Conservation (phyloP, 1,140 invertebrate species). For the Leptinotarsa undecemlineata region DNA sequence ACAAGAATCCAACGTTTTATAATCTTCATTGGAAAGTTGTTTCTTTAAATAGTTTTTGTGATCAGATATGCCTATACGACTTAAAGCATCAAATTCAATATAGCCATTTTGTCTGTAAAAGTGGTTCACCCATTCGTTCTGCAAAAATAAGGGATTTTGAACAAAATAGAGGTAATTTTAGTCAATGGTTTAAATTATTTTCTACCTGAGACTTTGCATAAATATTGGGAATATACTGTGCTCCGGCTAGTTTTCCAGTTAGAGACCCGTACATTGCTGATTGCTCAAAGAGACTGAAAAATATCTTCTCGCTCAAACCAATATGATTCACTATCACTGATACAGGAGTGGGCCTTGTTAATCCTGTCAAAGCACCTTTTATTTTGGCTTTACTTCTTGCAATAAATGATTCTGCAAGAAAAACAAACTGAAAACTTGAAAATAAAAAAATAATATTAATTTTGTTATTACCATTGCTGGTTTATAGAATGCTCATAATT, state of each 20-base stretch:
- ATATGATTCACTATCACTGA: constrained; percentile 79
- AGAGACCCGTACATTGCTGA: constrained; percentile 76
- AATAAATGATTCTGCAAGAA: constrained; percentile 73
- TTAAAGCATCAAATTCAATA: constrained; percentile 88
- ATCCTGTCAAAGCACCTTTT: constrained; percentile 81
- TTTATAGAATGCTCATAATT: no score
- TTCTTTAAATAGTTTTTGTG: constrained; percentile 81
- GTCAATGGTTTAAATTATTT: no score
- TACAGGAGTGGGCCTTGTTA: constrained; percentile 83
- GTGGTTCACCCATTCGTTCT: constrained; percentile 87
- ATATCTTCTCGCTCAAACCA: constrained; percentile 81
- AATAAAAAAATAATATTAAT: no score
- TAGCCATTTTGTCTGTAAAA: constrained; percentile 96
- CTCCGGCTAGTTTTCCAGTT: constrained; percentile 76
- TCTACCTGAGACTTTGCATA: constrained; percentile 75
- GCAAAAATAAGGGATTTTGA: constrained; percentile 51
- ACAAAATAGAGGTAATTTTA: neutral
- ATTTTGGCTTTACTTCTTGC: constrained; percentile 83
- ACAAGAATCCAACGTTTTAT: constrained; percentile 76
- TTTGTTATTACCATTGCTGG: no score
- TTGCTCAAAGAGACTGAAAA: constrained; percentile 72
- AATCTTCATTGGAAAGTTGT: constrained; percentile 72
- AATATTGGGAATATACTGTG: constrained; percentile 85
- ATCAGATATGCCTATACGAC: constrained; percentile 86
- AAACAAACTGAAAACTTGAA: neutral